Conservation (phyloP, 1,140 invertebrate genomes). For the Oryctes rhinoceros region DNA sequence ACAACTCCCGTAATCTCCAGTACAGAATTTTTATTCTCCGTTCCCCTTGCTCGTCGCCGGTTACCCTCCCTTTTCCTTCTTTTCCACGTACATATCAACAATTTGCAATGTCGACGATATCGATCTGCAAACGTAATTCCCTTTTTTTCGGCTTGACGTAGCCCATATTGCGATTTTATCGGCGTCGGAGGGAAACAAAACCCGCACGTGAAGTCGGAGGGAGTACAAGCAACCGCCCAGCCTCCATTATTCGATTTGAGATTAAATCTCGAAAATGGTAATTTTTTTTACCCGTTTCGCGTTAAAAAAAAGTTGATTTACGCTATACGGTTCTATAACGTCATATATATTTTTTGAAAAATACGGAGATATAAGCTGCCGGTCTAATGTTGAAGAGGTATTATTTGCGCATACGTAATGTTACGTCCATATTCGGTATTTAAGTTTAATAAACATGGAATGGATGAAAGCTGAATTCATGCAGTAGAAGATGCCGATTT, state of each 20-base stretch:
- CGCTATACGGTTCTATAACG: not conserved
- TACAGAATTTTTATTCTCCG: not conserved
- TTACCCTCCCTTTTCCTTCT: not conserved
- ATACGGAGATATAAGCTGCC: too few relatives aligned
- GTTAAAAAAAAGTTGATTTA: slow-evolving; percentile 2
- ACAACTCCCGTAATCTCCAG: not conserved
- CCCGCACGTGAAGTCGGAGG: too few relatives aligned
- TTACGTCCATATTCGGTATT: too few relatives aligned
- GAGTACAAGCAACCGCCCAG: too few relatives aligned
- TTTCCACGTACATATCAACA: slow-evolving; percentile 1
- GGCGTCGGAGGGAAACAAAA: not conserved
- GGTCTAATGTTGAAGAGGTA: too few relatives aligned
- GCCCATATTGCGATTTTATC: slow-evolving; percentile 8
- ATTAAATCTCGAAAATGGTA: not conserved
- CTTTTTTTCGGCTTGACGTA: not conserved
- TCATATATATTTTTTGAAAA: too few relatives aligned
- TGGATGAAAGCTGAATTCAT: too few relatives aligned
- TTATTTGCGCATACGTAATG: too few relatives aligned
- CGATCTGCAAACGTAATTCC: slow-evolving; percentile 6
- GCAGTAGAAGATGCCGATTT: too few relatives aligned
- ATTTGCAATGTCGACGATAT: not conserved
- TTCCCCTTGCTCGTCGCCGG: not conserved
- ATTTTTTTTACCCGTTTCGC: not conserved
- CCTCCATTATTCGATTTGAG: slow-evolving; percentile 1
- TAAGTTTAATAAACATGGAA: too few relatives aligned